These are phyloP conservation scores for Euglossa dilemma DNA, from an alignment of 1,140 invertebrate species.

Conservation along the genomic window DNA sequence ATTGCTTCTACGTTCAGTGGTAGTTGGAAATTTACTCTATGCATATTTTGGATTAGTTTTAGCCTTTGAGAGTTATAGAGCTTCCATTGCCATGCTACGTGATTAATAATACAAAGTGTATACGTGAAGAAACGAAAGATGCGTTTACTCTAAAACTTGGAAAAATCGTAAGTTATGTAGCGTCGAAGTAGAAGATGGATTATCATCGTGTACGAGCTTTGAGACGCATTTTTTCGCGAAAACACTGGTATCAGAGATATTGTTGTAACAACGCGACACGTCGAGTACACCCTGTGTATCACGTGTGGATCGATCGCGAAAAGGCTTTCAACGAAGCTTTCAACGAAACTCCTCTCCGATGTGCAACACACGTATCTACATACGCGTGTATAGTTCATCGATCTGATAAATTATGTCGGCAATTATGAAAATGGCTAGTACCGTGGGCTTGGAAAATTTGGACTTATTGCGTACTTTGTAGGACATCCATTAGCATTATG, in stretches of 20 bases:
- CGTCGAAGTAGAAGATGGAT: not conserved
- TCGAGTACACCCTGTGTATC: not conserved
- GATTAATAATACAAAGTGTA: no score
- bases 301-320: conserved; percentile 11
- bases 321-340: conserved; percentile 36
- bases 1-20: no score
- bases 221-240: not conserved
- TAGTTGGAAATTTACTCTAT: no score
- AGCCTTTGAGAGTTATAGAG: no score
- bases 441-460: not conserved
- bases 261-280: not conserved
- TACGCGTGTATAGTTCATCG: not conserved
- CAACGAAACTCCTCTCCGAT: not conserved
- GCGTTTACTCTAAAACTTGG: not conserved
- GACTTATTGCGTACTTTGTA: not conserved
- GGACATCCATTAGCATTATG: not conserved
- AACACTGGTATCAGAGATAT: not conserved
- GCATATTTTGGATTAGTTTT: no score
- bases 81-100: no score
- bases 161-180: no score
- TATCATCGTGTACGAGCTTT: not conserved
- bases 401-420: not conserved
- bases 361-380: not conserved
- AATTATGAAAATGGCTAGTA: not conserved
- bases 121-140: no score